Conservation (phyloP, 2,797 vertebrate species). For the Enteromius unitaeniatus region DNA sequence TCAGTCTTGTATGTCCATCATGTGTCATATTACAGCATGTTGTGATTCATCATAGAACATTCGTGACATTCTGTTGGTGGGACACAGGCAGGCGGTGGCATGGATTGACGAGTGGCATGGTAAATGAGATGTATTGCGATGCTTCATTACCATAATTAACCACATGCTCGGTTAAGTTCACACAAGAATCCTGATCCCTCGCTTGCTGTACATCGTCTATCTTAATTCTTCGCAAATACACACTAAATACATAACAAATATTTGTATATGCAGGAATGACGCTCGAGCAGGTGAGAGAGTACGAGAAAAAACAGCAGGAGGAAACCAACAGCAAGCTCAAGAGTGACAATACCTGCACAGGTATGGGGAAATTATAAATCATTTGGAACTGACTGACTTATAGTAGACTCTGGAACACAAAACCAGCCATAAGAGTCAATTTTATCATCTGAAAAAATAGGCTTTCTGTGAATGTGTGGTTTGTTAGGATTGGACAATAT, state of each 20-base stretch:
- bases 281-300: constrained; percentile 81
- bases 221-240: not conserved
- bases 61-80: constrained; percentile 82
- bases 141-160: constrained; percentile 28
- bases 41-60: constrained; percentile 74
- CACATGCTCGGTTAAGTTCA: constrained; percentile 29
- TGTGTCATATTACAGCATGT: constrained; percentile 30
- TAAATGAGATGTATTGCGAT: constrained; percentile 63
- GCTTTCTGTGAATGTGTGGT: no score
- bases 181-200: constrained; percentile 17
- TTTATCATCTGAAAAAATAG: no score
- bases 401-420: no score
- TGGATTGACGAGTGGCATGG: constrained; percentile 87
- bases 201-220: not conserved
- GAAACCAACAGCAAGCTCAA: constrained; percentile 85
- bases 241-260: not conserved
- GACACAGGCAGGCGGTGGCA: constrained; percentile 84
- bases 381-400: not conserved
- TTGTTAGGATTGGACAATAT: no score
- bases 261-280: constrained; percentile 73
- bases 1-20: not conserved
- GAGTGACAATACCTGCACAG: constrained; percentile 70
- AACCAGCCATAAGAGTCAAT: no score
- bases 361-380: constrained; percentile 64
- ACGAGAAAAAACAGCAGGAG: constrained; percentile 78